Evolutionary conservation across 2,888 invertebrate genomes (phyloP), one percentile per base, ranked within the genome.

Genomic region (Margaritifera margaritifera): DNA sequence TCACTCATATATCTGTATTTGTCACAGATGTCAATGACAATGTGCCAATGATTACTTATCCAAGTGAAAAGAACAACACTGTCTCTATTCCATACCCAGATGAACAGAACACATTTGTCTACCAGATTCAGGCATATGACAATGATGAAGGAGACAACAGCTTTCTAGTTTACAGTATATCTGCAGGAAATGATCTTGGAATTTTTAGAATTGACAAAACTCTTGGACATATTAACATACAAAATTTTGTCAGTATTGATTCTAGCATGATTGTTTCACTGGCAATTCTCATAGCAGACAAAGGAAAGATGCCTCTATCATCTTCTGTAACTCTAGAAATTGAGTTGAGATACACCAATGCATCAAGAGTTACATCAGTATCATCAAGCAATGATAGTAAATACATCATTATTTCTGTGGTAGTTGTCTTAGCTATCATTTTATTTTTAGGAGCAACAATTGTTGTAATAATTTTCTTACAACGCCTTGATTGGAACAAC

Each of bases 11-110:
- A 22, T 69, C 70, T 18, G 70, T 85, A 22, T 68, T 67, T 24
- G 77, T 85, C 6, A 69, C 70, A n/a, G 85, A 85, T 59, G 72
- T 77, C 6, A 85, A 85, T 66, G 85, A 85, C 68, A 80, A 84
- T 66, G 52, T 77, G 0, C 88, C 88, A 0, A 66, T 75, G 15
- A 81, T 88, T 62, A 72, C 77, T 8, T 81, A 81, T 67, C 85
- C 84, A n/a, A 80, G 78, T 54, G 73, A 73, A 54, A 66, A 77
- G 4, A 82, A 84, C 59, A 68, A 76, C 58, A 73, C 71, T 25
- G 66, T 81, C 20, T 71, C 72, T 27, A 58, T 79, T 31, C 63
- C 60, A 6, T 77, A 77, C 55, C 77, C 69, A 22, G 62, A 70
- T 20, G 69, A 64, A 25, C 58, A 52, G 31, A 74, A 77, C 59